These are phyloP conservation scores for Pachyseris speciosa DNA, from an alignment of 64 coral and sea anemone genomes.

Conservation along the genomic window DNA sequence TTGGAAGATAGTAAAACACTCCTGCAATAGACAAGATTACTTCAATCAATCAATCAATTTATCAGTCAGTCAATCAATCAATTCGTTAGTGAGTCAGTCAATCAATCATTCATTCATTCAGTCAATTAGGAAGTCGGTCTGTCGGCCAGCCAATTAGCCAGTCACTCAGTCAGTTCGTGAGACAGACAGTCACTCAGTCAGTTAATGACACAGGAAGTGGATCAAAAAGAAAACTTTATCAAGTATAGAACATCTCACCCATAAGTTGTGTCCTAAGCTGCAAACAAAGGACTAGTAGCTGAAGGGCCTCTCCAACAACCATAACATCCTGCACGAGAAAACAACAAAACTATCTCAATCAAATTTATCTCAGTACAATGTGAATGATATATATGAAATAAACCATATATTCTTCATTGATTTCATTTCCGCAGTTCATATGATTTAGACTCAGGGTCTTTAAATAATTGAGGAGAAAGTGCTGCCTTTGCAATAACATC, in stretches of 20 bases:
- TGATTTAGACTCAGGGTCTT: no score
- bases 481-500: no score
- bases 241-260: slow-evolving; percentile 49
- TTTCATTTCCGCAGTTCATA: no score
- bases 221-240: background rate
- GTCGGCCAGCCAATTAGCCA: background rate
- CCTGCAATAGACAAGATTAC: slow-evolving; percentile 24
- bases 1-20: slow-evolving; percentile 98
- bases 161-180: background rate
- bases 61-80: background rate
- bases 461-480: no score
- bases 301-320: slow-evolving; percentile 86
- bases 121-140: background rate
- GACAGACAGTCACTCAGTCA: background rate
- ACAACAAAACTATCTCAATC: background rate
- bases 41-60: background rate
- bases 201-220: background rate
- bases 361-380: background rate
- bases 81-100: background rate
- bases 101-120: background rate
- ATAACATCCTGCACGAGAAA: slow-evolving; percentile 79
- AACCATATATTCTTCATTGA: no score
- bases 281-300: slow-evolving; percentile 87
- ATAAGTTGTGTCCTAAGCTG: slow-evolving; percentile 91
- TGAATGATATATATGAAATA: no score